phyloP scores from a whole-genome alignment of 2,888 invertebrate genomes.

The Sinotaia quadrata region DNA sequence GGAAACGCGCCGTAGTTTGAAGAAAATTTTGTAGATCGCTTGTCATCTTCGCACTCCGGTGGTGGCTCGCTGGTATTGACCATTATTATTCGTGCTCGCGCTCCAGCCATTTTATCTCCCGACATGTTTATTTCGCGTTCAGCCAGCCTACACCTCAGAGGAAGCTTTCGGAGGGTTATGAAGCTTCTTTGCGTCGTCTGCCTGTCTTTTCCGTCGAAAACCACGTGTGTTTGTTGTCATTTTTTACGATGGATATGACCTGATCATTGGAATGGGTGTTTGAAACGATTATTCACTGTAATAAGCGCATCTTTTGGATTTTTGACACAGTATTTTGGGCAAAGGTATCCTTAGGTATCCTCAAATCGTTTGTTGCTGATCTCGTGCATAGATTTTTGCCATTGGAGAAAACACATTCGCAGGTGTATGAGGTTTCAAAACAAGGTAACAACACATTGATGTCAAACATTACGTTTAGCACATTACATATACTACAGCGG shows the following conservation, averaged over 20 bases:
- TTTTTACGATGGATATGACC: constrained; percentile 26
- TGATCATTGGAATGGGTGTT: not conserved
- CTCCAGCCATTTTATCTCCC: constrained; percentile 40
- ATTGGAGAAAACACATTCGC: too few relatives aligned
- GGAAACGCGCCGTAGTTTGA: constrained; percentile 29
- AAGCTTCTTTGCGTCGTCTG: not conserved
- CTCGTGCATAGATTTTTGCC: too few relatives aligned
- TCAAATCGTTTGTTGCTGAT: too few relatives aligned
- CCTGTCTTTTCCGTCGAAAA: constrained; percentile 21
- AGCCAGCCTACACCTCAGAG: constrained; percentile 25
- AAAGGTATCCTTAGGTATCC: too few relatives aligned
- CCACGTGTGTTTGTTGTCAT: constrained; percentile 31
- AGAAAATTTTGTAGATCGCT: constrained; percentile 30
- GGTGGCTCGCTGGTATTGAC: constrained; percentile 35
- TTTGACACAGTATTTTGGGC: too few relatives aligned
- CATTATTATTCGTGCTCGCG: constrained; percentile 36
- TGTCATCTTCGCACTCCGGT: constrained; percentile 28
- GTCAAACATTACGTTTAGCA: too few relatives aligned
- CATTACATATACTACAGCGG: too few relatives aligned
- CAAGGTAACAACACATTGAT: too few relatives aligned
- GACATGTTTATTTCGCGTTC: constrained; percentile 34
- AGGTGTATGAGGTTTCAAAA: too few relatives aligned
- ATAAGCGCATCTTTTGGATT: too few relatives aligned
- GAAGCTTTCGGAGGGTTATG: constrained; percentile 24
- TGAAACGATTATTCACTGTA: not conserved